Evolutionary conservation across 2,888 invertebrate species (phyloP).

Genomic region (Synanthedon myopaeformis): DNA sequence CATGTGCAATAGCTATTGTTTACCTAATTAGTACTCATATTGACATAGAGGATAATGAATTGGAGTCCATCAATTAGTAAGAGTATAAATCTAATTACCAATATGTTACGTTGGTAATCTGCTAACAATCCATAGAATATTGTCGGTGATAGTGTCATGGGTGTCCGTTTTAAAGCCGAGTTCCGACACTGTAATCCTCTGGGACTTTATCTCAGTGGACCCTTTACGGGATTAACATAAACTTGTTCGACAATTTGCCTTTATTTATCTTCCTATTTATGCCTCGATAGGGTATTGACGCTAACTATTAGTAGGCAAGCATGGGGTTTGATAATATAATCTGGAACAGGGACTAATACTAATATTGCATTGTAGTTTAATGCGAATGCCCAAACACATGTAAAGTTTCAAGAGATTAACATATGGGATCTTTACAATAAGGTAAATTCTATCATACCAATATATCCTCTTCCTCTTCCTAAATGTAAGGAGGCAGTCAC

Average conservation of each 20-base stretch:
- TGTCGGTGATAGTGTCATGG: constrained; percentile 48
- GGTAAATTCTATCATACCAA: too few species aligned
- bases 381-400: too few species aligned
- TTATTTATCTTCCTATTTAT: constrained; percentile 39
- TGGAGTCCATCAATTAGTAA: background rate
- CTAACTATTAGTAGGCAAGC: constrained; percentile 11
- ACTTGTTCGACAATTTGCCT: constrained; percentile 50
- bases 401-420: too few species aligned
- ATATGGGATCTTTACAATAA: too few species aligned
- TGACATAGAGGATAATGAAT: background rate
- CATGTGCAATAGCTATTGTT: too few species aligned
- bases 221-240: constrained; percentile 59
- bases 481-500: too few species aligned
- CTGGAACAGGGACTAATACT: background rate
- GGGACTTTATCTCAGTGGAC: constrained; percentile 49
- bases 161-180: constrained; percentile 45
- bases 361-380: too few species aligned
- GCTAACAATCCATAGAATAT: constrained; percentile 46
- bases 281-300: constrained; percentile 20
- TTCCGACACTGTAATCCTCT: constrained; percentile 48
- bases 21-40: too few species aligned
- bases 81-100: background rate
- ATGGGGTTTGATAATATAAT: background rate
- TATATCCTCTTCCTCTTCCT: too few species aligned
- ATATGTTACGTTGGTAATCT: constrained; percentile 31